Conservation (phyloP, 1,140 invertebrate species). For the Meloidogyne exigua region DNA sequence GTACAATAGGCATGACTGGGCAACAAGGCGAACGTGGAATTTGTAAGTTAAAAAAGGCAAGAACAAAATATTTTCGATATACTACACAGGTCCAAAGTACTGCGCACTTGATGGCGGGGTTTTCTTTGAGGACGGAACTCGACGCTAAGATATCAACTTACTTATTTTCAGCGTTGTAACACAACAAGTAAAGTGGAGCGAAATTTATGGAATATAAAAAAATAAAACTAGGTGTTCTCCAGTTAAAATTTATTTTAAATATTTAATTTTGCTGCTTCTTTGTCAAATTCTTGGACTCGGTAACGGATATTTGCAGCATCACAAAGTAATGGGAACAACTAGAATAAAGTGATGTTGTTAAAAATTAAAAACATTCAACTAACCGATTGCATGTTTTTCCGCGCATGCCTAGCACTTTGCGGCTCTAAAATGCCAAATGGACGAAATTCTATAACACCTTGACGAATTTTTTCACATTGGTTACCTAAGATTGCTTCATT, state of each 20-base stretch:
- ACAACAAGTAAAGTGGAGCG: no score
- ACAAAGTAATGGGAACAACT: conserved; percentile 10
- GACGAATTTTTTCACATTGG: not conserved
- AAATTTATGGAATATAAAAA: no score
- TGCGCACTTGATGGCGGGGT: conserved; percentile 50
- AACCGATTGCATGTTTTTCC: conserved; percentile 22
- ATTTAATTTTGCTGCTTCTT: not conserved
- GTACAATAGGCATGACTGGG: conserved; percentile 37
- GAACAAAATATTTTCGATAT: not conserved
- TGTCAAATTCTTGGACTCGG: not conserved
- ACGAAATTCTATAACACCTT: conserved; percentile 19
- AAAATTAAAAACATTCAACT: not conserved
- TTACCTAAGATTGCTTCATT: not conserved
- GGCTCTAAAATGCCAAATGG: conserved; percentile 40
- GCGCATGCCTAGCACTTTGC: conserved; percentile 16
- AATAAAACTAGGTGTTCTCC: not conserved
- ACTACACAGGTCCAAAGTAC: conserved; percentile 42
- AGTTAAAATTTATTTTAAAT: not conserved
- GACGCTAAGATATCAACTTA: conserved; percentile 24
- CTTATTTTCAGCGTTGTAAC: no score
- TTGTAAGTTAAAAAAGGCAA: conserved; percentile 25
- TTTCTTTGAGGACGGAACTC: conserved; percentile 53
- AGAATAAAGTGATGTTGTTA: not conserved
- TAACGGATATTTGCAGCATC: conserved; percentile 19
- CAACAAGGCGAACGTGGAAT: conserved; percentile 53